Evolutionary conservation across 2,797 vertebrate genomes (phyloP).

Genomic region (Myotis myotis): DNA sequence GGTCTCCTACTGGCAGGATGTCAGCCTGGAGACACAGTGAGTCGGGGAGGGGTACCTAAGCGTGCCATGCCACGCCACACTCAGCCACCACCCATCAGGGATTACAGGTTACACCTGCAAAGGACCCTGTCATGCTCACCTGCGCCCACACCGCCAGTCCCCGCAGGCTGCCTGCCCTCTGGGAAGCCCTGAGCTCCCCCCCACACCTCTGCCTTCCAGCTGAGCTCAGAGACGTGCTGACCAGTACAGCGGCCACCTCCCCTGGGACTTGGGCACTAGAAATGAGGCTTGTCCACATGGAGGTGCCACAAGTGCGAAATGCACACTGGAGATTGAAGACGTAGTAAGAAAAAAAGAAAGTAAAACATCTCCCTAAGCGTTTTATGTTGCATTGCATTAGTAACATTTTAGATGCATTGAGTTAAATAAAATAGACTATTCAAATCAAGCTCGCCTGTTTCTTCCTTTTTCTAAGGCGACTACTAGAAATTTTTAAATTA

Average conservation of each 20-base stretch:
- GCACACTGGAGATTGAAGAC: not conserved
- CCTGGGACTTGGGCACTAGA: accelerated
- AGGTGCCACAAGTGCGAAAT: not conserved
- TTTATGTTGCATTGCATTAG: not conserved
- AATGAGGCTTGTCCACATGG: accelerated
- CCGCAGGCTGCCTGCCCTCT: not conserved
- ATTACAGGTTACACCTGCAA: not conserved
- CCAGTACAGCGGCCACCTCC: not conserved
- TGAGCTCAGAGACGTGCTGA: not conserved
- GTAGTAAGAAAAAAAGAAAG: not conserved
- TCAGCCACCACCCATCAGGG: not conserved
- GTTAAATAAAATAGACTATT: not conserved
- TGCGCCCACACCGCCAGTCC: not conserved
- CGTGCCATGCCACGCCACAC: accelerated
- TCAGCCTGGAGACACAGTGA: not conserved
- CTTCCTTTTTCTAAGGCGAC: not conserved
- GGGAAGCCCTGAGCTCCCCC: not conserved
- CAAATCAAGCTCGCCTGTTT: not conserved
- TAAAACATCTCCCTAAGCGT: not conserved
- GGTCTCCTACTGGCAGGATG: not conserved
- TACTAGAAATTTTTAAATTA: not conserved
- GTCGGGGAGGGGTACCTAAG: not conserved
- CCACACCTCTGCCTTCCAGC: not conserved
- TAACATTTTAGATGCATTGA: not conserved
- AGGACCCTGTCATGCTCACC: not conserved